Evolutionary conservation across 2,797 vertebrate species (phyloP).

Genomic region (Chelon labrosus): DNA sequence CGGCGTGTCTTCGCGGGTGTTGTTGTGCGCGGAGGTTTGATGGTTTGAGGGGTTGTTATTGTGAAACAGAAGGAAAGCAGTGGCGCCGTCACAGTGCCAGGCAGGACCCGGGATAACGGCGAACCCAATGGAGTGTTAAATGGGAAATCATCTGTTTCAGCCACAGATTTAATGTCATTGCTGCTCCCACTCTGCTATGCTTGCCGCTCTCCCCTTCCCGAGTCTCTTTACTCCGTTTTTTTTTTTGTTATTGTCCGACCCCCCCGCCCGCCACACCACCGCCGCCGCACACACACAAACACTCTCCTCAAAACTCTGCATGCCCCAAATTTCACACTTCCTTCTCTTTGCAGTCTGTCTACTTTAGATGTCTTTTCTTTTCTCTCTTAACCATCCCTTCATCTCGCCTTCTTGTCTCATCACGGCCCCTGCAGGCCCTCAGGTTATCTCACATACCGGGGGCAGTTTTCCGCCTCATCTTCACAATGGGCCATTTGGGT

Average conservation of each 20-base stretch:
- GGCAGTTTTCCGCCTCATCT: constrained; percentile 69
- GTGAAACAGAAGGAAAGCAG: constrained; percentile 78
- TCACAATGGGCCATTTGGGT: constrained; percentile 83
- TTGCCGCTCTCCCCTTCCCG: constrained; percentile 29
- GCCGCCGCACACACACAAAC: too few species aligned
- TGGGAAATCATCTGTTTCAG: constrained; percentile 91
- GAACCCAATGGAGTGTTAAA: constrained; percentile 93
- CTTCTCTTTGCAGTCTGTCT: constrained; percentile 17
- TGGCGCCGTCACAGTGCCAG: constrained; percentile 73
- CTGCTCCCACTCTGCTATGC: constrained; percentile 71
- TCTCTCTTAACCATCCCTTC: constrained; percentile 4
- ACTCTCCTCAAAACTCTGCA: background rate
- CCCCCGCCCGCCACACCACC: background rate
- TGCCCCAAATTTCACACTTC: constrained; percentile 17
- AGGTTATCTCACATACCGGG: constrained; percentile 66
- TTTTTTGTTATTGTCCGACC: constrained; percentile 53
- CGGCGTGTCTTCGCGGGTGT: constrained; percentile 48
- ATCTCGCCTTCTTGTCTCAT: constrained; percentile 35
- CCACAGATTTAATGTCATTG: constrained; percentile 88
- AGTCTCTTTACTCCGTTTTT: constrained; percentile 29
- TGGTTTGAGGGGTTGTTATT: constrained; percentile 68
- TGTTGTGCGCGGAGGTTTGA: constrained; percentile 12
- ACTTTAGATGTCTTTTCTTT: constrained; percentile 4
- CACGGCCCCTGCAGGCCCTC: constrained; percentile 50
- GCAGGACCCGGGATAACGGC: constrained; percentile 80